Percentiles rank a stretch among this genome's conserved stretches.
Evolutionary conservation across 2,888 invertebrate genomes (phyloP).

Genomic region (Nephrotoma appendiculata): DNA sequence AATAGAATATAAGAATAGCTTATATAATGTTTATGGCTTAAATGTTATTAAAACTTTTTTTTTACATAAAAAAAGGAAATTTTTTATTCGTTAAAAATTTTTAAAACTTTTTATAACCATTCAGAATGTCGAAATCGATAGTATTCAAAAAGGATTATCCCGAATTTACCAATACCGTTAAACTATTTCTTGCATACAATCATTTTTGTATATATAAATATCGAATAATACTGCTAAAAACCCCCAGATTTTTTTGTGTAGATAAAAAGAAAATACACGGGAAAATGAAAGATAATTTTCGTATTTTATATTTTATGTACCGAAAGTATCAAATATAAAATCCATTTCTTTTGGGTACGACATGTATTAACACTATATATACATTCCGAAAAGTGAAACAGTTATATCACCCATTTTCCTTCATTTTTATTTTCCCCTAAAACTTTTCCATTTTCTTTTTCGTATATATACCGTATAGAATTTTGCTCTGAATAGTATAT

Average conservation of each 20-base stretch:
- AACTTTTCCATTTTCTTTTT: not conserved
- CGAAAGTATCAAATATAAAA: not conserved
- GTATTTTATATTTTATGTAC: not conserved
- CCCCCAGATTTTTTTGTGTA: not conserved
- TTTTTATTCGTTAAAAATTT: not conserved
- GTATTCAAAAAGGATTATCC: not conserved
- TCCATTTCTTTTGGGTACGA: not conserved
- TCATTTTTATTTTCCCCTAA: not conserved
- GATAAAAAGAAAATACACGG: not conserved
- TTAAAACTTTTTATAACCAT: not conserved
- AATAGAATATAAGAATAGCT: not conserved
- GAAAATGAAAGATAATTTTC: not conserved
- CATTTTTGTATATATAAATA: not conserved
- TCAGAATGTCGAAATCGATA: not conserved
- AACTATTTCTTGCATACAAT: not conserved
- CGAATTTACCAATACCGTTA: not conserved
- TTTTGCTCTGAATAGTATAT: not conserved
- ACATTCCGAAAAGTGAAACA: not conserved
- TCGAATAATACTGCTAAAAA: not conserved
- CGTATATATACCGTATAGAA: not conserved
- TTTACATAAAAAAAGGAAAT: not conserved
- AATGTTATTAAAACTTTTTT: not conserved
- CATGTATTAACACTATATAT: not conserved
- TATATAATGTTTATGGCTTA: not conserved
- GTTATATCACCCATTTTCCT: not conserved